Evolutionary conservation across 2,113 vertebrate species (phyloP).

Genomic region (Xenopus laevis): DNA sequence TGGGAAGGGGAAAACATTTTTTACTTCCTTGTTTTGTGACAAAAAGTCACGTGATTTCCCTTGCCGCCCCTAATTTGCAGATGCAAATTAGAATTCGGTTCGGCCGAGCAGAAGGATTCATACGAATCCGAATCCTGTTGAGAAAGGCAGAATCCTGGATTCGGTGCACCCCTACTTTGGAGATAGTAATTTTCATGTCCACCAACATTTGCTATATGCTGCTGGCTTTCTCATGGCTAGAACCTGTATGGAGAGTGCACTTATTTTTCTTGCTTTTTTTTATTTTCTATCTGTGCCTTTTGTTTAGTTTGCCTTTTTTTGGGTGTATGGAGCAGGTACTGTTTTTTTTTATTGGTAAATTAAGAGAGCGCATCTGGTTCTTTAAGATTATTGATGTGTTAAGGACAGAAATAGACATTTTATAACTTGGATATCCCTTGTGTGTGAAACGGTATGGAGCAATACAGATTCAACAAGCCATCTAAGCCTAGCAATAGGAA

Average conservation of each 20-base stretch:
- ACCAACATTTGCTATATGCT: background rate
- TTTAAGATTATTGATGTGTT: background rate
- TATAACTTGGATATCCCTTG: background rate
- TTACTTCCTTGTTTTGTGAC: no score
- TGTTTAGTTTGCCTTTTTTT: background rate
- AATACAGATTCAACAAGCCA: background rate
- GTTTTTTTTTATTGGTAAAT: background rate
- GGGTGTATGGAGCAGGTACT: background rate
- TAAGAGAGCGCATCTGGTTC: no score
- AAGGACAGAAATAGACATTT: background rate
- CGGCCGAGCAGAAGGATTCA: no score
- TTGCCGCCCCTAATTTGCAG: no score
- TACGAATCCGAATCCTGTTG: no score
- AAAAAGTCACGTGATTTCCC: no score
- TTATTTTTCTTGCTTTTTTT: background rate
- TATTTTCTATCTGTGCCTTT: slow-evolving; percentile 15
- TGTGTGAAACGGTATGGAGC: background rate
- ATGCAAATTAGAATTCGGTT: no score
- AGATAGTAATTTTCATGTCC: background rate
- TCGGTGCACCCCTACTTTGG: no score
- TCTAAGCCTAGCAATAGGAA: background rate
- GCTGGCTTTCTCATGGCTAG: background rate
- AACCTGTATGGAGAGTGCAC: background rate
- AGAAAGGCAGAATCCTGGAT: no score
- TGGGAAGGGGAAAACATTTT: no score